Conservation (phyloP, 2,113 vertebrate genomes). For the Oreochromis spilurus region DNA sequence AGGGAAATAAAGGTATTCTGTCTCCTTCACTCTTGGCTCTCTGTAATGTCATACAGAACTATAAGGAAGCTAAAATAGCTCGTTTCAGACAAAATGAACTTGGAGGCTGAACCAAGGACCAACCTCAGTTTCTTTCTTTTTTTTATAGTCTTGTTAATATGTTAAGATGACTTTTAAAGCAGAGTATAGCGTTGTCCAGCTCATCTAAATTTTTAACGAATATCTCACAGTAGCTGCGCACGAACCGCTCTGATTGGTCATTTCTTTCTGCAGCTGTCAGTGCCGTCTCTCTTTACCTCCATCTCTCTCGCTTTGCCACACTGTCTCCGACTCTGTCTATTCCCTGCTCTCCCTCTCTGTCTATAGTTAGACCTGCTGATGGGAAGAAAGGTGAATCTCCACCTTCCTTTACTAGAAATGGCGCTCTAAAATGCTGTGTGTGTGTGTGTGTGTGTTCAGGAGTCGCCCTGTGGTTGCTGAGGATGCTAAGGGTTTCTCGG, state of each 20-base stretch:
- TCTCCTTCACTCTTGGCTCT: not conserved
- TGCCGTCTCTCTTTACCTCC: not conserved
- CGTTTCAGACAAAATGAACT: not conserved
- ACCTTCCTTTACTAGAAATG: slow-evolving; percentile 55
- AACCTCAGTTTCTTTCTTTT: not conserved
- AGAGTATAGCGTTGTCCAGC: not conserved
- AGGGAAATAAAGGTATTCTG: not conserved
- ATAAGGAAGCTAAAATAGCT: not conserved
- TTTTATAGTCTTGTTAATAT: not conserved
- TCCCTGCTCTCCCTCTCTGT: slow-evolving; percentile 2
- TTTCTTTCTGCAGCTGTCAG: not conserved
- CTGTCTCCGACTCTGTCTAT: not conserved
- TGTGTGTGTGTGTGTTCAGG: not conserved
- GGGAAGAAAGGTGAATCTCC: slow-evolving; percentile 57
- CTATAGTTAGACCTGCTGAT: slow-evolving; percentile 59
- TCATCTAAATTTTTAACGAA: not conserved
- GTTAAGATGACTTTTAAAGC: not conserved
- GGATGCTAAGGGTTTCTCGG: slow-evolving; percentile 59
- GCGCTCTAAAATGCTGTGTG: slow-evolving; percentile 14
- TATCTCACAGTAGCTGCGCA: not conserved
- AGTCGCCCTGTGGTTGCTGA: slow-evolving; percentile 54
- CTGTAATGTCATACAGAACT: not conserved
- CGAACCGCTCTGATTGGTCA: not conserved
- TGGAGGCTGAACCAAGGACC: not conserved
- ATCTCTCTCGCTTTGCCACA: not conserved